A percentile compares a stretch with the other conserved stretches of the same genome.
These are phyloP conservation scores for Geotrupes spiniger DNA, from an alignment of 2,888 invertebrate species.

Conservation along the genomic window DNA sequence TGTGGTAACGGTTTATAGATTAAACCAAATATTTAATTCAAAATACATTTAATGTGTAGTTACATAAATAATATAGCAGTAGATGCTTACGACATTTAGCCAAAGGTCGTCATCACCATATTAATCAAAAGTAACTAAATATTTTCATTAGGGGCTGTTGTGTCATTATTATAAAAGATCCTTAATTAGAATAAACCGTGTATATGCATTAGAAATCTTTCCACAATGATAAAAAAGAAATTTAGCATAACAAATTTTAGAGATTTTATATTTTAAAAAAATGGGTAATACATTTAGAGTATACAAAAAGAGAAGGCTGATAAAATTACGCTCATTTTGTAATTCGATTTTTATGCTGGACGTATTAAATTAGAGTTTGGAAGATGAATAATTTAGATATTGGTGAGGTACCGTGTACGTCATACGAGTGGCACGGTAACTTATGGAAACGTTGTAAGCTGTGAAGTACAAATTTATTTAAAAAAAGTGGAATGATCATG, in stretches of 20 bases:
- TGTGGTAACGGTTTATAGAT: no score
- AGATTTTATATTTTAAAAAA: conserved; percentile 9
- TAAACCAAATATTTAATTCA: no score
- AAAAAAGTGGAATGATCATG: conserved; percentile 38
- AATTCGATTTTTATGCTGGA: conserved; percentile 16
- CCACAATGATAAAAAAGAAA: conserved; percentile 3
- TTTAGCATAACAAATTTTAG: conserved; percentile 2
- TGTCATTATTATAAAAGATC: not conserved
- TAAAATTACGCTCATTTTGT: conserved; percentile 21
- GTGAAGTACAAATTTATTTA: conserved; percentile 41
- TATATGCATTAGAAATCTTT: conserved; percentile 6
- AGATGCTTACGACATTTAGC: no score
- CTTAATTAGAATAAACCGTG: conserved; percentile 13
- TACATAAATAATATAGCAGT: no score
- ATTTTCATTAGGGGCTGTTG: no score
- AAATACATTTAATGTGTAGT: no score
- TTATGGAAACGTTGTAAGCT: conserved; percentile 23
- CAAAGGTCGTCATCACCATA: no score
- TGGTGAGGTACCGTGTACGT: conserved; percentile 3
- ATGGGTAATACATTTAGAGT: conserved; percentile 16
- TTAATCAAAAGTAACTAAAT: no score
- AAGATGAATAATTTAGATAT: conserved; percentile 10
- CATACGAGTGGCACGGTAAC: conserved; percentile 4
- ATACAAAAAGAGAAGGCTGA: conserved; percentile 21
- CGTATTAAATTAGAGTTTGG: conserved; percentile 6